phyloP scores from a whole-genome alignment of 2,113 vertebrate genomes.

The Sapajus apella region DNA sequence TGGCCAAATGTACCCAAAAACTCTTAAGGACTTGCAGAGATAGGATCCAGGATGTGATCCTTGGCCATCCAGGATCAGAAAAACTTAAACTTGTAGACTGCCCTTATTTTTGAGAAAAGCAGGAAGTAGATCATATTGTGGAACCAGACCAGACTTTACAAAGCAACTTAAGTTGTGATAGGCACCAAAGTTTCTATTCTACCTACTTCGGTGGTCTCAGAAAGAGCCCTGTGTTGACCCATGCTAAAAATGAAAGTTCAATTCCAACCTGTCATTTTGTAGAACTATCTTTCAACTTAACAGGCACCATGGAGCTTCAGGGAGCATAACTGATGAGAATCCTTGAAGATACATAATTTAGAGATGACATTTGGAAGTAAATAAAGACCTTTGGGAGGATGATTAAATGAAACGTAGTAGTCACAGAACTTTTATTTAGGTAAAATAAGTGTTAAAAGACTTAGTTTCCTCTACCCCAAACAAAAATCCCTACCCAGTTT shows the following conservation, averaged over 20 bases:
- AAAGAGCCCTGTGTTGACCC: slow-evolving; percentile 48
- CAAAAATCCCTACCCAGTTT: slow-evolving; percentile 66
- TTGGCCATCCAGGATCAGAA: neutral
- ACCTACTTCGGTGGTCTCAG: neutral
- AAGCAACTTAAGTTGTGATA: slow-evolving; percentile 3
- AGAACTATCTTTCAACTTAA: slow-evolving; percentile 52
- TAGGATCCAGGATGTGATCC: neutral
- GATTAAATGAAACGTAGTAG: slow-evolving; percentile 72
- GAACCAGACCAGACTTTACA: slow-evolving; percentile 17
- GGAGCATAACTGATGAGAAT: slow-evolving; percentile 69
- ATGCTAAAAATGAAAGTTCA: slow-evolving; percentile 70
- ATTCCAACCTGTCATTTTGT: slow-evolving; percentile 60
- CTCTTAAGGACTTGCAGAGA: neutral
- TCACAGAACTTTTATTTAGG: slow-evolving; percentile 3
- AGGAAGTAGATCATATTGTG: neutral
- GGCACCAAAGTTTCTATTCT: slow-evolving; percentile 31
- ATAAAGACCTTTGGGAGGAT: slow-evolving; percentile 57
- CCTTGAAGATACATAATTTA: slow-evolving; percentile 57
- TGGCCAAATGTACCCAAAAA: neutral
- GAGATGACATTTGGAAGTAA: slow-evolving; percentile 73
- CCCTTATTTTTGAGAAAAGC: neutral
- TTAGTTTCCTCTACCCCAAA: slow-evolving; percentile 59
- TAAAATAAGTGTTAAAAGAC: slow-evolving; percentile 67
- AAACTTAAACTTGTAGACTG: neutral
- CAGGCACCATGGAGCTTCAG: slow-evolving; percentile 58